Evolutionary conservation across 2,888 invertebrate species (phyloP).

Genomic region (Sicus ferrugineus): DNA sequence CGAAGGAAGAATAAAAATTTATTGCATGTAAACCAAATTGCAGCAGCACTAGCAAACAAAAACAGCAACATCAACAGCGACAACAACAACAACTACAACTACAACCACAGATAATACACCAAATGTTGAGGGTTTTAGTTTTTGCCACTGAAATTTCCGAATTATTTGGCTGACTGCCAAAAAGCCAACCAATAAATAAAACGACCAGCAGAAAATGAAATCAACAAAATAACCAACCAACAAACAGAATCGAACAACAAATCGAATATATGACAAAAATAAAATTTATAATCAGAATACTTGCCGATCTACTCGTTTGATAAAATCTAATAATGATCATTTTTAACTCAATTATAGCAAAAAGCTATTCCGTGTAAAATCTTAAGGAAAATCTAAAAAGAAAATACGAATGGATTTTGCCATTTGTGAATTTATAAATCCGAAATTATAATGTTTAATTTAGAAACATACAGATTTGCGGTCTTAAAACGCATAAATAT

Average conservation of each 20-base stretch:
- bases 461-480: no score
- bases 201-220: no score
- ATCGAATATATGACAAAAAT: slow-evolving; percentile 1
- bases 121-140: not conserved
- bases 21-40: not conserved
- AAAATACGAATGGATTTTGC: no score
- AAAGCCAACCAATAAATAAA: no score
- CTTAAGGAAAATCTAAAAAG: not conserved
- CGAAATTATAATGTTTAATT: no score
- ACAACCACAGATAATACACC: not conserved
- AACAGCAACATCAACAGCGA: not conserved
- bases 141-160: slow-evolving; percentile 27
- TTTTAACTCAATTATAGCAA: not conserved
- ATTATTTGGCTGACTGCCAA: slow-evolving; percentile 21
- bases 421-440: no score
- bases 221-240: not conserved
- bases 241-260: slow-evolving; percentile 1
- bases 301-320: not conserved
- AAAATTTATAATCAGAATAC: not conserved
- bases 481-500: no score
- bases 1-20: not conserved
- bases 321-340: not conserved
- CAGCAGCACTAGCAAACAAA: not conserved
- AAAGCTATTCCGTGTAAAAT: not conserved
- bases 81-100: not conserved